These are phyloP conservation scores for Taenaris catops DNA, from an alignment of 2,888 invertebrate genomes.

Conservation along the genomic window DNA sequence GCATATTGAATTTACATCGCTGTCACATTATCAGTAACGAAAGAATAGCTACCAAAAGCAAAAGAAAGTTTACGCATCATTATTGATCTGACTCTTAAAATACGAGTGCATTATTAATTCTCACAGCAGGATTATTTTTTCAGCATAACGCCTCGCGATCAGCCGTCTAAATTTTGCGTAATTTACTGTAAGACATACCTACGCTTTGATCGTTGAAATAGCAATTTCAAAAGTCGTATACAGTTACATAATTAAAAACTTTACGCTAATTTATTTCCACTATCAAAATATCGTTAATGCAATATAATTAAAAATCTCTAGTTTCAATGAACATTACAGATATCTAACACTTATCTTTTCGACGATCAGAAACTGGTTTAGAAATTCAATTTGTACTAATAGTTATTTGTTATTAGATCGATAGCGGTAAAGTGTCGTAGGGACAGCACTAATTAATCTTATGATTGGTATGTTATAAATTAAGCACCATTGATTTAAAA, in stretches of 20 bases:
- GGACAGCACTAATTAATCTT: constrained; percentile 73
- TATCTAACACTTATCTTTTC: constrained; percentile 28
- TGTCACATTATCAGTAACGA: too few relatives aligned
- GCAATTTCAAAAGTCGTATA: background rate
- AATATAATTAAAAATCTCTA: constrained; percentile 9
- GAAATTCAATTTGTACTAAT: constrained; percentile 59
- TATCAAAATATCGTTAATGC: constrained; percentile 1
- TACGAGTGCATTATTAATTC: too few relatives aligned
- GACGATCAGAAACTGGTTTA: constrained; percentile 45
- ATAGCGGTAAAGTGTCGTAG: constrained; percentile 61
- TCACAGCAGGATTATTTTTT: too few relatives aligned
- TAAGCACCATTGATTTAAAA: constrained; percentile 34
- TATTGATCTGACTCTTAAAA: too few relatives aligned
- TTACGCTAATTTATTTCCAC: constrained; percentile 31
- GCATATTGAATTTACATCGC: too few relatives aligned
- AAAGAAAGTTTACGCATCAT: too few relatives aligned
- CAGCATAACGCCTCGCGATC: too few relatives aligned
- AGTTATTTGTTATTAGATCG: constrained; percentile 60
- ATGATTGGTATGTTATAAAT: constrained; percentile 58
- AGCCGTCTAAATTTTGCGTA: too few relatives aligned
- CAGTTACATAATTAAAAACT: constrained; percentile 13
- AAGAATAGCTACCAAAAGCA: too few relatives aligned
- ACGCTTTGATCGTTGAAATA: too few relatives aligned
- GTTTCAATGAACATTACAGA: constrained; percentile 2
- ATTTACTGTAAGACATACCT: too few relatives aligned